Percentiles rank a stretch among this genome's conserved stretches.
These are phyloP conservation scores for Eutolmus rufibarbis DNA, from an alignment of 2,888 invertebrate genomes.

Conservation along the genomic window DNA sequence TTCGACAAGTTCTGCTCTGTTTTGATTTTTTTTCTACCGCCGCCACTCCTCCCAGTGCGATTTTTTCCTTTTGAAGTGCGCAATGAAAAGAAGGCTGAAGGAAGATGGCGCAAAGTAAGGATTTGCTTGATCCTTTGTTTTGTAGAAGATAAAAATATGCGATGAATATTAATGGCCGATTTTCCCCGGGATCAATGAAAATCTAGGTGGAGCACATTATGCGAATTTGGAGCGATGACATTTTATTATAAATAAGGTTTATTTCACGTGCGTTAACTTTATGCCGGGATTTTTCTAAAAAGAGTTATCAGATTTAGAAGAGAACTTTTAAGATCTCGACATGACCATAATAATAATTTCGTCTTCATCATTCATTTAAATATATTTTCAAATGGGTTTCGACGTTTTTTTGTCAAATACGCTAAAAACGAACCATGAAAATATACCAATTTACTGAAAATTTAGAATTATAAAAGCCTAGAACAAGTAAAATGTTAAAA, in stretches of 20 bases:
- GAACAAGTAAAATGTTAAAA: no score
- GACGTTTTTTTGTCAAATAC: no score
- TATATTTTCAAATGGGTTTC: no score
- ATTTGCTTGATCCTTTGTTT: slow-evolving; percentile 12
- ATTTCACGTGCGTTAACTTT: not conserved
- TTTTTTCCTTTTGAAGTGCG: not conserved
- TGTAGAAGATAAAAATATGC: slow-evolving; percentile 11
- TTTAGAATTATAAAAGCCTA: no score
- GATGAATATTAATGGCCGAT: slow-evolving; percentile 14
- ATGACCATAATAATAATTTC: no score
- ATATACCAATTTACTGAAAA: no score
- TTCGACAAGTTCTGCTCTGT: slow-evolving; percentile 6
- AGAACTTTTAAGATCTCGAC: not conserved
- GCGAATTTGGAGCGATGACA: not conserved
- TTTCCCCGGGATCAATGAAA: not conserved
- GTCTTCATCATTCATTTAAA: no score
- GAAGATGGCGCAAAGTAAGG: not conserved
- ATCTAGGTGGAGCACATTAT: not conserved
- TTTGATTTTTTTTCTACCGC: not conserved
- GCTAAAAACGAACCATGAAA: no score
- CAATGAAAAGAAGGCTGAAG: not conserved
- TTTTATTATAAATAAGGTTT: not conserved
- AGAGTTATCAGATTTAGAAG: not conserved
- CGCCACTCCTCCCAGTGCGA: not conserved
- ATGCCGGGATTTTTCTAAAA: not conserved